phyloP scores from a whole-genome alignment of 2,797 vertebrate species.

The Chaetophractus vellerosus region DNA sequence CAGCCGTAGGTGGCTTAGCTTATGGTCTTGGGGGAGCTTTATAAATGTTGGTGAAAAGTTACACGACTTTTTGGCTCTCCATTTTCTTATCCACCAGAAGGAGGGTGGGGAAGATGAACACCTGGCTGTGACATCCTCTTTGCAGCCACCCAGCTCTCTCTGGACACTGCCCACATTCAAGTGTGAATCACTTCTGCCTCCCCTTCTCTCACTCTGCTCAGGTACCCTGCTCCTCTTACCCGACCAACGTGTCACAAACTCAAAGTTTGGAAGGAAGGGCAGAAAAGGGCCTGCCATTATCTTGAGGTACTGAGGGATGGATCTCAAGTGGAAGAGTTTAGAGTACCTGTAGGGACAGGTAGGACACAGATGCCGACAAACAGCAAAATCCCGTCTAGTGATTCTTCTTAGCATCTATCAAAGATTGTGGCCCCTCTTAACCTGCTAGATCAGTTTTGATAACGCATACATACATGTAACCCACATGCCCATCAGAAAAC shows the following conservation, averaged over 20 bases:
- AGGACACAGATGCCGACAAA: background rate
- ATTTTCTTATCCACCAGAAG: background rate
- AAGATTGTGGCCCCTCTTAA: background rate
- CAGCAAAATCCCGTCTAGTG: background rate
- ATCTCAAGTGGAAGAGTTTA: background rate
- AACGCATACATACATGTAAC: background rate
- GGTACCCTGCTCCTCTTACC: background rate
- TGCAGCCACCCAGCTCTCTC: background rate
- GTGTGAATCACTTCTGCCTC: background rate
- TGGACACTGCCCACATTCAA: background rate
- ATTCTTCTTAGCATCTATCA: background rate
- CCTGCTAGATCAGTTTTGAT: constrained; percentile 2
- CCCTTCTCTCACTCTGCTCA: background rate
- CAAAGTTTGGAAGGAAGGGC: background rate
- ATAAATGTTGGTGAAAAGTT: background rate
- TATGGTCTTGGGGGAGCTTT: background rate
- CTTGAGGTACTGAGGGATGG: background rate
- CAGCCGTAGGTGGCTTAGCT: background rate
- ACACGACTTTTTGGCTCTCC: background rate
- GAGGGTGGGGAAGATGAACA: background rate
- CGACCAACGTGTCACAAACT: background rate
- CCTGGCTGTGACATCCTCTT: background rate
- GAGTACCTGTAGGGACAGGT: background rate
- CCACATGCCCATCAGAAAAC: background rate
- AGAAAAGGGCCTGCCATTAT: background rate